phyloP scores from a whole-genome alignment of 1,140 invertebrate species.

The Trissolcus basalis region DNA sequence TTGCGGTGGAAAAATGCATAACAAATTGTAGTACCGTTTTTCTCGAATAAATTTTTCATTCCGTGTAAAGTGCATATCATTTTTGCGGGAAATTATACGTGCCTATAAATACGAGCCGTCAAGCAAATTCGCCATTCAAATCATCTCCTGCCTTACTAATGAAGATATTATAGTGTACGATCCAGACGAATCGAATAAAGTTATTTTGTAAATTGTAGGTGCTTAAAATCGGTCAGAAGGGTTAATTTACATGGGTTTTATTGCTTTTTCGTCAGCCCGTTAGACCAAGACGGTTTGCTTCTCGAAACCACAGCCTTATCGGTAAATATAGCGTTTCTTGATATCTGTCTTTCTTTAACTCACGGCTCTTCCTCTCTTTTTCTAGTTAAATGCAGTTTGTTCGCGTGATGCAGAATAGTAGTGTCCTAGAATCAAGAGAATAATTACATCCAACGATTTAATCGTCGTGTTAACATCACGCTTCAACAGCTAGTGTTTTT shows the following conservation, averaged over 20 bases:
- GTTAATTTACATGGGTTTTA: slow-evolving; percentile 49
- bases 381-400: slow-evolving; percentile 26
- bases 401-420: slow-evolving; percentile 63
- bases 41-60: too few relatives aligned
- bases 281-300: slow-evolving; percentile 47
- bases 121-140: slow-evolving; percentile 2
- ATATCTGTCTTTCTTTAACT: slow-evolving; percentile 17
- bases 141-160: slow-evolving; percentile 11
- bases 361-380: slow-evolving; percentile 49
- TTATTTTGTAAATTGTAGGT: slow-evolving; percentile 55
- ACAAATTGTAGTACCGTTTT: too few relatives aligned
- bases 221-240: slow-evolving; percentile 47
- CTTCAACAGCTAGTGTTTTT: slow-evolving; percentile 53
- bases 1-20: too few relatives aligned
- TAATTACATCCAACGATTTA: slow-evolving; percentile 61
- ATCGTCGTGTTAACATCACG: slow-evolving; percentile 54
- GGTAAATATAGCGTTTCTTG: slow-evolving; percentile 48
- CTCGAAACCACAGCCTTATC: slow-evolving; percentile 48
- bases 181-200: slow-evolving; percentile 37
- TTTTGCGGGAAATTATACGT: neutral
- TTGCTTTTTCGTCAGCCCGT: slow-evolving; percentile 38
- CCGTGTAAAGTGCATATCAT: too few relatives aligned
- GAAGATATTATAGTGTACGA: slow-evolving; percentile 45
- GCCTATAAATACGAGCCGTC: neutral
- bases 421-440: slow-evolving; percentile 61